Evolutionary conservation across 2,888 invertebrate species (phyloP), one percentile per base, ranked within the genome.

Genomic region (Trypoxylon attenuatum): DNA sequence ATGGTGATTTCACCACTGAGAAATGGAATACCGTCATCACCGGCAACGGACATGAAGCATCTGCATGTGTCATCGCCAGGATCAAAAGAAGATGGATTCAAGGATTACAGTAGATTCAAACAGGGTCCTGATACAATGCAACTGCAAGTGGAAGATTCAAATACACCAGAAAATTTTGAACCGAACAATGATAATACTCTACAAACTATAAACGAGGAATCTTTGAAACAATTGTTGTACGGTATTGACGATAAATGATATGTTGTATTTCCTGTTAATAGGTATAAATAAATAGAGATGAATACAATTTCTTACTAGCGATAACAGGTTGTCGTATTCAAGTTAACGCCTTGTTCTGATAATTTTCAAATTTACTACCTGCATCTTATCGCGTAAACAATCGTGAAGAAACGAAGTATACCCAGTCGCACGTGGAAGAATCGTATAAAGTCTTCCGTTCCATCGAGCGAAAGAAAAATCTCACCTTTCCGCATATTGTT

Each of bases 31-130:
- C n/a, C n/a, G n/a, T 90, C 91, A 57, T 92, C 93, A 1, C 91
- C 94, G 6, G 91, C 92, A 23, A 89, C 91, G 76, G 90, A 91
- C 71, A 88, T 93, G 66, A 90, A 91, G 85, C 91, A 92, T 69
- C 87, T 92, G 69, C 90, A 90, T 71, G 87, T 92, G 47, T 90
- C 91, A 15, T 70, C 71, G 5, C 66, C 74, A 2, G 59, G 29
- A 19, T 55, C 56, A 8, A 69, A 71, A 50, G 51, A 55, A 13
- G 19, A 52, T 38, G 15, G 43, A 3, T 19, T 65, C 1, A 56
- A 65, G 27, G 4, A 62, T 18, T 77, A 67, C 2, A 38, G 22
- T 0, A 62, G 47, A 10, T 76, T 63, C n/a, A 39, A 41, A 15
- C 51, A 54, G 6, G 19, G 42, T 19, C 41, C 46, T 0, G 46